Conservation (phyloP, 2,797 vertebrate species). For the Amblyraja radiata region DNA sequence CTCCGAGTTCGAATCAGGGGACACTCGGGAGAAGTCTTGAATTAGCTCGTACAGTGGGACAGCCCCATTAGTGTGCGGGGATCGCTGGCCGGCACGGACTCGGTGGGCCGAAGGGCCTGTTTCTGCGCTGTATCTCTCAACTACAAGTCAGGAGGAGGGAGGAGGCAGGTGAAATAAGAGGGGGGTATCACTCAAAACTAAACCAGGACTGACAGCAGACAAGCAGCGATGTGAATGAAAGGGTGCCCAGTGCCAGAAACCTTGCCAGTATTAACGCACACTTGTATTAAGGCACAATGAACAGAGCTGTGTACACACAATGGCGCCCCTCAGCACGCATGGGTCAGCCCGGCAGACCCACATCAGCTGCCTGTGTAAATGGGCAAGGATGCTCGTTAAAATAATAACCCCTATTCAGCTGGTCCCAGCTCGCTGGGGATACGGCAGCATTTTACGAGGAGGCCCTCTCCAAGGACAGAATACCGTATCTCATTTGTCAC, state of each 20-base stretch:
- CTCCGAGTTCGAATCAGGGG: too few species aligned
- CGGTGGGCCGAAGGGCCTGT: too few species aligned
- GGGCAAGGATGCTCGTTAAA: background rate
- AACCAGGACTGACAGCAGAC: background rate
- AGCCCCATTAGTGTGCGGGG: too few species aligned
- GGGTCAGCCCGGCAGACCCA: background rate
- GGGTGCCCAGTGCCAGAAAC: background rate
- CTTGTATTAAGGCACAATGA: background rate
- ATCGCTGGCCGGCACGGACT: too few species aligned
- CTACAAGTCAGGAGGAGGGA: background rate
- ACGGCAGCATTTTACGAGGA: background rate
- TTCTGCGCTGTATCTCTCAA: too few species aligned
- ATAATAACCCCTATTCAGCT: slow-evolving; percentile 5
- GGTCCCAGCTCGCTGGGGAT: slow-evolving; percentile 22
- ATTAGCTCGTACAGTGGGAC: too few species aligned
- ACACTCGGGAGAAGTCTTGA: too few species aligned
- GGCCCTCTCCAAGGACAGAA: slow-evolving; percentile 7
- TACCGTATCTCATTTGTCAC: slow-evolving; percentile 27
- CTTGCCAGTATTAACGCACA: background rate
- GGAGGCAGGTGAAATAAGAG: background rate
- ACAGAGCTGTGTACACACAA: background rate
- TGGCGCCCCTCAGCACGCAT: too few species aligned
- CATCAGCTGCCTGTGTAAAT: background rate
- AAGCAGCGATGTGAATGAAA: background rate
- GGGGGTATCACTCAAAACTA: background rate